Conservation (phyloP, 2,888 invertebrate species). For the Chalcosyrphus nemorum region DNA sequence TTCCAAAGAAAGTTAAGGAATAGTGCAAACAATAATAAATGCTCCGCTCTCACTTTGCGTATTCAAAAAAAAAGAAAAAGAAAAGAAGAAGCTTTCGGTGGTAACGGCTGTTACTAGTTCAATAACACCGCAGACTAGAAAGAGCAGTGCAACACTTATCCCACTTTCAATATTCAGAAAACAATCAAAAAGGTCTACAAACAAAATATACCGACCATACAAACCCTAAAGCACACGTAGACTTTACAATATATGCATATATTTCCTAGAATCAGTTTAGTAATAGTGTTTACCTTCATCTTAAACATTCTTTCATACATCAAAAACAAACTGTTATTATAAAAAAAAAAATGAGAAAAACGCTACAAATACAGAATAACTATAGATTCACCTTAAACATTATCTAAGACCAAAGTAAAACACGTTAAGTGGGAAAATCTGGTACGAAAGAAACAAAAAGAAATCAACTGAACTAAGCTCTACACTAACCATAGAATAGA, state of each 20-base stretch:
- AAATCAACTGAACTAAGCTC: slow-evolving; percentile 27
- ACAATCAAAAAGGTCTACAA: too few relatives aligned
- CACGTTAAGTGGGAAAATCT: background rate
- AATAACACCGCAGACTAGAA: background rate
- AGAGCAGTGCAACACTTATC: background rate
- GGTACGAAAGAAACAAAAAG: background rate
- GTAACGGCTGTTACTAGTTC: background rate
- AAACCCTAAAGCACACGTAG: background rate
- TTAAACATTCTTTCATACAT: slow-evolving; percentile 14
- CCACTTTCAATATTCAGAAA: background rate
- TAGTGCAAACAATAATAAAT: background rate
- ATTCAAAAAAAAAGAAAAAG: background rate
- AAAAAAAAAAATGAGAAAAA: slow-evolving; percentile 7
- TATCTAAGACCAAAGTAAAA: slow-evolving; percentile 28
- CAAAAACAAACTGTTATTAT: background rate
- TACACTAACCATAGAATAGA: slow-evolving; percentile 29
- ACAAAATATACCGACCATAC: background rate
- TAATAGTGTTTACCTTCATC: background rate
- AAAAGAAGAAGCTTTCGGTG: background rate
- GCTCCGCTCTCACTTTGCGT: background rate
- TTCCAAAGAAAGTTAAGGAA: background rate
- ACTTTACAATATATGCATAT: too few relatives aligned
- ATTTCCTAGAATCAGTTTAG: background rate
- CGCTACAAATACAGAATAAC: background rate
- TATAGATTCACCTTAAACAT: slow-evolving; percentile 2